These are phyloP conservation scores for Leptodactylus fallax DNA, from an alignment of 2,797 vertebrate species.

Conservation along the genomic window DNA sequence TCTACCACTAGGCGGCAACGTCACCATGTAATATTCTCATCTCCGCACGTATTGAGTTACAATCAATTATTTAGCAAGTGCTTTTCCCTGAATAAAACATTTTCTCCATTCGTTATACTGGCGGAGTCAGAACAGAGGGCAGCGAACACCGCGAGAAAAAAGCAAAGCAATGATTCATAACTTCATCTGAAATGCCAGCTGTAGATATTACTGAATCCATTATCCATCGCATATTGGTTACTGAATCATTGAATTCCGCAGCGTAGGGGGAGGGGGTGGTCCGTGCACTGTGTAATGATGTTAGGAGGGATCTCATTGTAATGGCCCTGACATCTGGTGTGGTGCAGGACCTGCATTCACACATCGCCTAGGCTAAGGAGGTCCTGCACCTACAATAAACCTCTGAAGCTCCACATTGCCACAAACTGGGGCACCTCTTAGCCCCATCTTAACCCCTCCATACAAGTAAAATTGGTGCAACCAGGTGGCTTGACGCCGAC, in stretches of 20 bases:
- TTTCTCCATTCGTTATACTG: slow-evolving; percentile 41
- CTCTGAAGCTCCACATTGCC: background rate
- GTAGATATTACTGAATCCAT: slow-evolving; percentile 44
- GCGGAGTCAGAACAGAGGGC: slow-evolving; percentile 23
- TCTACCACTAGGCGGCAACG: slow-evolving; percentile 8
- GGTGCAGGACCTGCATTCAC: background rate
- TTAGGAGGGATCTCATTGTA: background rate
- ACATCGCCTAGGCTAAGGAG: background rate
- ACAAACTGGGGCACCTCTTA: too few species aligned
- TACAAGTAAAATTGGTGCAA: background rate
- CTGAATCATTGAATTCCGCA: background rate
- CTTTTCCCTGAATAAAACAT: slow-evolving; percentile 58
- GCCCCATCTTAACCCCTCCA: too few species aligned
- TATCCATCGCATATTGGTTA: background rate
- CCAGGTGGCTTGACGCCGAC: background rate
- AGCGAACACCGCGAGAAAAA: background rate
- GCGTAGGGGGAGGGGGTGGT: background rate
- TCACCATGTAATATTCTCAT: background rate
- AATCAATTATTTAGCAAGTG: slow-evolving; percentile 51
- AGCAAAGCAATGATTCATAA: slow-evolving; percentile 6
- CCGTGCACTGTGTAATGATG: background rate
- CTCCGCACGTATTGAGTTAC: slow-evolving; percentile 20
- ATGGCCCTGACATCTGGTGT: background rate
- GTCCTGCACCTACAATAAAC: background rate
- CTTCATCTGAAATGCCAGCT: background rate